These are phyloP conservation scores for Liparis tanakae DNA, from an alignment of 2,797 vertebrate species.

Conservation along the genomic window DNA sequence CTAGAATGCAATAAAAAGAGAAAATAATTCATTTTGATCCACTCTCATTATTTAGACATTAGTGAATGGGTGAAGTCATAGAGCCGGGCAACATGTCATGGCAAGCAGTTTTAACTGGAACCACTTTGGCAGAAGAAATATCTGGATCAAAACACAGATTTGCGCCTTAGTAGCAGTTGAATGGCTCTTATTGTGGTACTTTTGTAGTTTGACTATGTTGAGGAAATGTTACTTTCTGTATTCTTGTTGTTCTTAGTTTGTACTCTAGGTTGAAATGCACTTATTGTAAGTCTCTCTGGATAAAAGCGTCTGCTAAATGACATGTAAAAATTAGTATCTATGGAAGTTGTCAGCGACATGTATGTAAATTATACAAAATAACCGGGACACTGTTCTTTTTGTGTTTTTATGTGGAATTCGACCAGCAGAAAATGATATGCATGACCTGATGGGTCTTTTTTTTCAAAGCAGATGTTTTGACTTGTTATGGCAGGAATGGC, in stretches of 20 bases:
- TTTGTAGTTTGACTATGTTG: no score
- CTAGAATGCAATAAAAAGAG: constrained; percentile 76
- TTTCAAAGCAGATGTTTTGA: neutral
- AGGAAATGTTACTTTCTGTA: no score
- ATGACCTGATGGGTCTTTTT: neutral
- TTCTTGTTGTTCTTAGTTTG: no score
- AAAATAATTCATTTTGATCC: constrained; percentile 8
- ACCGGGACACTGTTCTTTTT: neutral
- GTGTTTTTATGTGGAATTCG: neutral
- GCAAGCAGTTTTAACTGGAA: neutral
- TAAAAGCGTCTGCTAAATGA: no score
- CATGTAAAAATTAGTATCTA: no score
- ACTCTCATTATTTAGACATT: neutral
- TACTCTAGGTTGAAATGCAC: no score
- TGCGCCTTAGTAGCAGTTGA: no score
- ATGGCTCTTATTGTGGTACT: no score
- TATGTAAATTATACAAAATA: neutral
- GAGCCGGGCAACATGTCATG: neutral
- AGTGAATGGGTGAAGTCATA: neutral
- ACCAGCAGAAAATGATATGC: neutral
- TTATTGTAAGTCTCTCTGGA: no score
- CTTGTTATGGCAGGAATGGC: neutral
- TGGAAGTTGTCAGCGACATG: neutral
- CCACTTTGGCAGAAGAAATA: neutral
- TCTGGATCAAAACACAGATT: no score